These are phyloP conservation scores for Cyclophora punctaria DNA, from an alignment of 2,888 invertebrate species.

Conservation along the genomic window DNA sequence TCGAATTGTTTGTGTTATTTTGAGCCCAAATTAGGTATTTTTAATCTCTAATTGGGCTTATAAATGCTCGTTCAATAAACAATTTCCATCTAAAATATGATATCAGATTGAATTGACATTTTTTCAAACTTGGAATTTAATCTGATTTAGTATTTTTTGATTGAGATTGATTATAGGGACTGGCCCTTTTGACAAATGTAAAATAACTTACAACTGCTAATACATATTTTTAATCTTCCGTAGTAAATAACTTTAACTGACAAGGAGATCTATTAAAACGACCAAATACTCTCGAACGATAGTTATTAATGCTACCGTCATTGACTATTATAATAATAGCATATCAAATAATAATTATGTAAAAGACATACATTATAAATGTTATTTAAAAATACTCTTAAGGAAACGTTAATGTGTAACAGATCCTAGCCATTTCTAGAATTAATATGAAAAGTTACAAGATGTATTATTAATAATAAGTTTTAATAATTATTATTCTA, in stretches of 20 bases:
- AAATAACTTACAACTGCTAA: too few relatives aligned
- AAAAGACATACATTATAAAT: background rate
- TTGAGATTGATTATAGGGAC: too few relatives aligned
- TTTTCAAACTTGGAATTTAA: too few relatives aligned
- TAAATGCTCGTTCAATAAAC: background rate
- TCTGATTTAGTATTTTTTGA: too few relatives aligned
- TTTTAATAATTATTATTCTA: background rate
- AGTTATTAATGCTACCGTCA: too few relatives aligned
- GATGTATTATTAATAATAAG: too few relatives aligned
- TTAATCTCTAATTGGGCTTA: too few relatives aligned
- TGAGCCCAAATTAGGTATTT: background rate
- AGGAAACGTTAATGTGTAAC: constrained; percentile 19
- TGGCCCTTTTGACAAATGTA: too few relatives aligned
- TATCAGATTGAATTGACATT: constrained; percentile 1
- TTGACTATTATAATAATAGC: background rate
- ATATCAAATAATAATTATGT: background rate
- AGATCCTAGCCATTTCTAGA: constrained; percentile 1
- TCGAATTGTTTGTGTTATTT: constrained; percentile 1
- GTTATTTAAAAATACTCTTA: constrained; percentile 29
- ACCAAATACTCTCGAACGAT: constrained; percentile 34
- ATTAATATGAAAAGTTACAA: background rate
- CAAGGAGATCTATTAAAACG: constrained; percentile 40
- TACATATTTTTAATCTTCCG: too few relatives aligned
- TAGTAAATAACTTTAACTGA: background rate
- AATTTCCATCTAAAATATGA: background rate